Evolutionary conservation across 2,113 vertebrate species (phyloP).

Genomic region (Solenodon paradoxus): DNA sequence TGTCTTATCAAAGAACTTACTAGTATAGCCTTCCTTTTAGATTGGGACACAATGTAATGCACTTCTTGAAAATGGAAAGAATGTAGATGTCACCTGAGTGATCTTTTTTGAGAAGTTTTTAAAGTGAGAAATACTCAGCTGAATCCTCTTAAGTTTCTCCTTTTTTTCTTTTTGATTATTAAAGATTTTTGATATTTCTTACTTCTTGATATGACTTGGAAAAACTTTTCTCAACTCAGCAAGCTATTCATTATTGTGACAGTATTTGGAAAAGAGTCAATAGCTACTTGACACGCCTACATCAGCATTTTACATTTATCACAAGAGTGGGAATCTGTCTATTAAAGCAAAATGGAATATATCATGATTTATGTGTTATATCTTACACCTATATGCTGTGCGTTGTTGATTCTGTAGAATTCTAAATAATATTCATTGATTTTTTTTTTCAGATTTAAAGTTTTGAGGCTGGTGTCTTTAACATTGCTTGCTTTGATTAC

Average conservation of each 20-base stretch:
- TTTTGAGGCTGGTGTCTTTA: neutral
- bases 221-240: neutral
- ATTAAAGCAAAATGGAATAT: neutral
- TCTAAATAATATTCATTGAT: neutral
- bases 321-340: neutral
- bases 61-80: neutral
- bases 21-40: neutral
- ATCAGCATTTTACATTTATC: neutral
- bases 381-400: neutral
- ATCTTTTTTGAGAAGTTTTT: neutral
- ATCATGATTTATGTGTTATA: neutral
- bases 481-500: neutral
- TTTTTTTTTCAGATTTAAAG: neutral
- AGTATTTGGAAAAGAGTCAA: constrained; percentile 1
- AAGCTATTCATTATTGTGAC: neutral
- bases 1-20: neutral
- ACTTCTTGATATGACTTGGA: neutral
- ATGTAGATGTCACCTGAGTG: neutral
- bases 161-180: neutral
- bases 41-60: neutral
- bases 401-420: neutral
- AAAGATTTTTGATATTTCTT: neutral
- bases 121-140: neutral
- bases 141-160: neutral
- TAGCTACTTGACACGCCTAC: neutral